Base-by-base conservation (phyloP, 2,797 vertebrate genomes). In the Strix occidentalis region DNA sequence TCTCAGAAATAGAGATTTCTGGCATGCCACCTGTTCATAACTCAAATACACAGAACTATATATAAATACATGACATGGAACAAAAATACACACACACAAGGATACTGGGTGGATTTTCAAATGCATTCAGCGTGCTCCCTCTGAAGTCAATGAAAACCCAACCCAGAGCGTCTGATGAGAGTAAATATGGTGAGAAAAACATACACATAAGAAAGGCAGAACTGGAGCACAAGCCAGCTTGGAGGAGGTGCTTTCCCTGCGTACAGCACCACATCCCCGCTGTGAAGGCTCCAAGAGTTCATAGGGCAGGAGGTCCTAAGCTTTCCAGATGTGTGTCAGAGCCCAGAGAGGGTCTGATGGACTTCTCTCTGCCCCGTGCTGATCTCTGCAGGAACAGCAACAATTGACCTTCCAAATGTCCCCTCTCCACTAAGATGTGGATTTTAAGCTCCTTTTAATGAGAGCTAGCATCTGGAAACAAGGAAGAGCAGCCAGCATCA, bases 41-140 rank as follows among this genome's bases (percentile, higher is more conserved):
- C 85, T 95, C 88, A 96, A 86, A 95, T 87, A 93, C 93, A 77
- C 84, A 76, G 76, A 94, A 93, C 96, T 96, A 88, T 92, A 92
- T 95, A 95, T 95, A 97, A 96, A 97, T 93, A 95, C 89, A 86
- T 90, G 93, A 82, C 92, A 94, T 41, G 63, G 79, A 93, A 93
- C 95, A 88, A 91, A 97, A 94, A 96, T 80, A 96, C 92, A 90
- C 61, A 37, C 72, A 61, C 56, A 74, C 75, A 64, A 50, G 76
- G 87, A 94, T 88, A 81, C 95, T 58, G 84, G 87, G 82, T 86
- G 87, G 89, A 61, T 94, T 88, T 92, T 86, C 82, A 71, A 90
- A 96, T 41, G 93, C 86, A 74, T 95, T 89, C 87, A 78, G 78
- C 0, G 4, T 84, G 84, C 68, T 92, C 75, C 50, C 43, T 86